Evolutionary conservation across 2,888 invertebrate species (phyloP).

Genomic region (Parascotia fuliginaria): DNA sequence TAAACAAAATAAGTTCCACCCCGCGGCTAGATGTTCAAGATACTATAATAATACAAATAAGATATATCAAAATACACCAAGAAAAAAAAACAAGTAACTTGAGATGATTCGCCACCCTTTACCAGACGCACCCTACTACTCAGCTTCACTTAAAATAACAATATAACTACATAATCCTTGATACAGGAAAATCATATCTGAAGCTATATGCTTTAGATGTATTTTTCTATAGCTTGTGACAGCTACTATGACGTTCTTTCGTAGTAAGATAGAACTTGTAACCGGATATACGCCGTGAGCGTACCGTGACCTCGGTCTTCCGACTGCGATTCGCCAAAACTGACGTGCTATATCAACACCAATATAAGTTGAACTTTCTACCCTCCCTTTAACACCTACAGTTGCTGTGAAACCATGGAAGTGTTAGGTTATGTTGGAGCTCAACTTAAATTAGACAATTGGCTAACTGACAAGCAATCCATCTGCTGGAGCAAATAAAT

Average conservation of each 20-base stretch:
- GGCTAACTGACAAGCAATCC: conserved; percentile 62
- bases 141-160: too few species aligned
- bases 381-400: neutral
- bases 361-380: conserved; percentile 28
- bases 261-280: too few species aligned
- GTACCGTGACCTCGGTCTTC: conserved; percentile 70
- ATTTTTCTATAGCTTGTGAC: too few species aligned
- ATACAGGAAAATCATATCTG: too few species aligned
- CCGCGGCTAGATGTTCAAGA: neutral
- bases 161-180: too few species aligned
- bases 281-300: conserved; percentile 64
- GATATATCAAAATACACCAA: conserved; percentile 19
- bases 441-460: conserved; percentile 45
- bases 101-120: conserved; percentile 40
- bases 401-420: conserved; percentile 1
- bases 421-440: conserved; percentile 11
- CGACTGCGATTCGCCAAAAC: conserved; percentile 60
- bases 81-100: conserved; percentile 33
- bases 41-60: conserved; percentile 16
- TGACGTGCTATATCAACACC: conserved; percentile 57
- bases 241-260: too few species aligned
- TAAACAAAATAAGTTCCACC: neutral
- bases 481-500: conserved; percentile 69
- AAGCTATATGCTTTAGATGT: too few species aligned
- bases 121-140: conserved; percentile 42